A percentile compares a stretch with the other conserved stretches of the same genome.
Conservation (phyloP, 2,888 invertebrate genomes). For the Athetis lepigone region DNA sequence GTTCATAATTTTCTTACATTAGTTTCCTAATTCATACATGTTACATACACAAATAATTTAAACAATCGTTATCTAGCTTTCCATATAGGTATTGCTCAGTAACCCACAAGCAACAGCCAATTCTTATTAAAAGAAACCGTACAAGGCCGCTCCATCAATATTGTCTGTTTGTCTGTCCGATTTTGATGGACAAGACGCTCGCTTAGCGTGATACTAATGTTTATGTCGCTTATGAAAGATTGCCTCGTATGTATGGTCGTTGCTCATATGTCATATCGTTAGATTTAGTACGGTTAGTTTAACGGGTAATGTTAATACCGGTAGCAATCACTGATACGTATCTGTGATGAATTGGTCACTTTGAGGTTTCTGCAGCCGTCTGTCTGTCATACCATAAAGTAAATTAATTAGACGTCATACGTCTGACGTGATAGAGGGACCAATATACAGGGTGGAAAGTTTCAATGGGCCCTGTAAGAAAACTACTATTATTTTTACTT, state of each 20-base stretch:
- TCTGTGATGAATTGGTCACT: conserved; percentile 6
- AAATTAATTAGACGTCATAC: too few species aligned
- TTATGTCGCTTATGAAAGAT: conserved; percentile 41
- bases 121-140: conserved; percentile 26
- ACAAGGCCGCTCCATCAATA: conserved; percentile 48
- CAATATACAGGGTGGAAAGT: too few species aligned
- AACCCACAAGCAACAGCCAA: conserved; percentile 18
- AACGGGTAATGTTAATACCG: conserved; percentile 23
- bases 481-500: too few species aligned
- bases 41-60: too few species aligned
- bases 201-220: conserved; percentile 38
- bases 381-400: too few species aligned
- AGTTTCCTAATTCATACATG: too few species aligned
- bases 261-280: conserved; percentile 2
- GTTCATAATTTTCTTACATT: too few species aligned
- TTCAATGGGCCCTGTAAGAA: too few species aligned
- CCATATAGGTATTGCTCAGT: too few species aligned
- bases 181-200: conserved; percentile 38
- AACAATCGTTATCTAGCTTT: too few species aligned
- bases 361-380: too few species aligned
- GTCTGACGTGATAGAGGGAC: conserved; percentile 13
- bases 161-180: conserved; percentile 24
- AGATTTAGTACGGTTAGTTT: conserved; percentile 16
- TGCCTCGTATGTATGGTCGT: too few species aligned
- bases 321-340: conserved; percentile 21